Conservation (phyloP, 2,113 vertebrate species). For the Phainopepla nitens region DNA sequence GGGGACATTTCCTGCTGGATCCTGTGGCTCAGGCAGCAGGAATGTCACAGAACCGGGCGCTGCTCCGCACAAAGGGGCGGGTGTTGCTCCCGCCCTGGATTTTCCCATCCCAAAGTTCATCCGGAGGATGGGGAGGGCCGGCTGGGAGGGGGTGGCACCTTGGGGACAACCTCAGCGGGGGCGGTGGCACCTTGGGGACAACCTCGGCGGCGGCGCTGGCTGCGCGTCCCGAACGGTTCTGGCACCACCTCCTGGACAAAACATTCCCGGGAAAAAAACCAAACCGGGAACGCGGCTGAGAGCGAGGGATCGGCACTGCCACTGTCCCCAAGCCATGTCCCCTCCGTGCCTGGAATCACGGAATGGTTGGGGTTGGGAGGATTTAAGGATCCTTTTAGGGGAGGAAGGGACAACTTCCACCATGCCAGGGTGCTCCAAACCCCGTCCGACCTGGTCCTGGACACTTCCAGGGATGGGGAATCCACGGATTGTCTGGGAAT, state of each 20-base stretch:
- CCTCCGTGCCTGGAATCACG: fast-evolving
- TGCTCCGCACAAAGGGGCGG: not conserved
- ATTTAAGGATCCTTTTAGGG: not conserved
- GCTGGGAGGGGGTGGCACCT: not conserved
- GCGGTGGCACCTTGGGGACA: not conserved
- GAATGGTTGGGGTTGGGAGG: not conserved
- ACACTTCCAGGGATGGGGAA: not conserved
- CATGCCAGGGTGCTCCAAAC: fast-evolving
- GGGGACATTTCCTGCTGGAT: not conserved
- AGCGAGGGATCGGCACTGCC: fast-evolving
- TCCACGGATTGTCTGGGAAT: not conserved
- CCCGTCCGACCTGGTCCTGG: fast-evolving
- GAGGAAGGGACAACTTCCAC: fast-evolving
- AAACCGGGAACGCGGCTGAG: fast-evolving
- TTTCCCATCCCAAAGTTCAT: fast-evolving
- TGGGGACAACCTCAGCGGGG: not conserved
- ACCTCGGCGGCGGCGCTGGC: not conserved
- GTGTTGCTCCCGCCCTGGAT: fast-evolving
- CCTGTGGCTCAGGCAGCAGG: not conserved
- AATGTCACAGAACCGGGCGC: not conserved
- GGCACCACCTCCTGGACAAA: slow-evolving; percentile 54
- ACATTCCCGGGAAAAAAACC: not conserved
- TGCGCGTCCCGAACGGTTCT: not conserved
- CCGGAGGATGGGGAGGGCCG: not conserved
- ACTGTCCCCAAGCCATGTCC: fast-evolving